Percentiles rank a stretch among this genome's conserved stretches.
These are phyloP conservation scores for Ispidina picta DNA, from an alignment of 2,797 vertebrate genomes.

Conservation along the genomic window DNA sequence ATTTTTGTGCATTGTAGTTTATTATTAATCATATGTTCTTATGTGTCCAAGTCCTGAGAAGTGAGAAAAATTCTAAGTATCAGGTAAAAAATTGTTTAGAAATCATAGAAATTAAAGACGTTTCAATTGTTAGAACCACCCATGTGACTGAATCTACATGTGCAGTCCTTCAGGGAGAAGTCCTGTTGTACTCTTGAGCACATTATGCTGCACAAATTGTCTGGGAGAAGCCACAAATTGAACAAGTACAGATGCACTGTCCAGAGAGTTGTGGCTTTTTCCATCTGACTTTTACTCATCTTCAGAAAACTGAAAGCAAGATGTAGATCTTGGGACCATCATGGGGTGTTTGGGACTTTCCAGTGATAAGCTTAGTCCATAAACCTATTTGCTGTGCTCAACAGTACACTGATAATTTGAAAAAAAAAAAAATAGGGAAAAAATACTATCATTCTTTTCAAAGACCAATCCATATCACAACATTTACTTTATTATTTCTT, in stretches of 20 bases:
- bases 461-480: neutral
- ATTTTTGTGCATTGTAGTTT: neutral
- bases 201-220: neutral
- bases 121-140: neutral
- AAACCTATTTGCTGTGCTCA: neutral
- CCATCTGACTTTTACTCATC: neutral
- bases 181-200: neutral
- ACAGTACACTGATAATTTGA: neutral
- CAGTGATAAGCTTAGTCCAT: neutral
- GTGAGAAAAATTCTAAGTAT: neutral
- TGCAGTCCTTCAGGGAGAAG: neutral
- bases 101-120: neutral
- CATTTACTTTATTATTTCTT: neutral
- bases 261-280: neutral
- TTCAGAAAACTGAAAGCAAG: neutral
- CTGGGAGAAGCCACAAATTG: neutral
- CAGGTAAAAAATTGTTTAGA: neutral
- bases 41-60: neutral
- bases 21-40: neutral
- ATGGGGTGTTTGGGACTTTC: neutral
- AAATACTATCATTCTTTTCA: neutral
- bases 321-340: neutral
- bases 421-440: neutral
- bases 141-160: neutral
- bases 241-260: accelerated